These are phyloP conservation scores for Cephalopholis sonnerati DNA, from an alignment of 2,113 vertebrate genomes.

Conservation along the genomic window DNA sequence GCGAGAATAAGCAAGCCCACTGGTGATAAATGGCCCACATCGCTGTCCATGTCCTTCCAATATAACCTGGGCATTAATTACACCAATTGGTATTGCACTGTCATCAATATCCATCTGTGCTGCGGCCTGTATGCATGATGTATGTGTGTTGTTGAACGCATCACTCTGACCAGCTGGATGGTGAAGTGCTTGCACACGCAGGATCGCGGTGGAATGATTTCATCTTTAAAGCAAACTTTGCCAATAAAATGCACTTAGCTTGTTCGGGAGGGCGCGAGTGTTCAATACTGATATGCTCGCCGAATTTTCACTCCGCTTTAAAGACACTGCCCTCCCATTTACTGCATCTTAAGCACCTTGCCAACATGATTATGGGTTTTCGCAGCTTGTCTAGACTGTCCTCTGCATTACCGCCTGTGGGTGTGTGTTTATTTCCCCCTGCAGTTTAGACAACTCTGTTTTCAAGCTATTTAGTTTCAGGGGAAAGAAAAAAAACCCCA, in stretches of 20 bases:
- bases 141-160: constrained; percentile 35
- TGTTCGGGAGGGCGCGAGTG: constrained; percentile 14
- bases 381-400: constrained; percentile 33
- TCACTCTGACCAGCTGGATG: constrained; percentile 22
- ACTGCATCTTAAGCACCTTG: constrained; percentile 17
- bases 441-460: constrained; percentile 3
- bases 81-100: constrained; percentile 80
- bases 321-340: constrained; percentile 28
- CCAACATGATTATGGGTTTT: constrained; percentile 40
- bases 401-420: constrained; percentile 10
- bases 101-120: constrained; percentile 82
- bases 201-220: constrained; percentile 35
- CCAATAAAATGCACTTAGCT: constrained; percentile 44
- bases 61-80: constrained; percentile 86
- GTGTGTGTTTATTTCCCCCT: constrained; percentile 19
- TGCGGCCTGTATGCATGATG: constrained; percentile 8
- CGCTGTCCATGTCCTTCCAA: constrained; percentile 76
- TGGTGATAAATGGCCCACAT: constrained; percentile 83
- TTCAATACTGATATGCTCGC: constrained; percentile 1
- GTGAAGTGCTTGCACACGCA: constrained; percentile 24
- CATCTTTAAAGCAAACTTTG: constrained; percentile 51
- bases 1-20: constrained; percentile 71
- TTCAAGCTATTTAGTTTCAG: constrained; percentile 16
- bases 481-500: neutral
- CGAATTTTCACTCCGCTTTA: constrained; percentile 24